Conservation (phyloP, 2,797 vertebrate species). For the Botia kubotai region DNA sequence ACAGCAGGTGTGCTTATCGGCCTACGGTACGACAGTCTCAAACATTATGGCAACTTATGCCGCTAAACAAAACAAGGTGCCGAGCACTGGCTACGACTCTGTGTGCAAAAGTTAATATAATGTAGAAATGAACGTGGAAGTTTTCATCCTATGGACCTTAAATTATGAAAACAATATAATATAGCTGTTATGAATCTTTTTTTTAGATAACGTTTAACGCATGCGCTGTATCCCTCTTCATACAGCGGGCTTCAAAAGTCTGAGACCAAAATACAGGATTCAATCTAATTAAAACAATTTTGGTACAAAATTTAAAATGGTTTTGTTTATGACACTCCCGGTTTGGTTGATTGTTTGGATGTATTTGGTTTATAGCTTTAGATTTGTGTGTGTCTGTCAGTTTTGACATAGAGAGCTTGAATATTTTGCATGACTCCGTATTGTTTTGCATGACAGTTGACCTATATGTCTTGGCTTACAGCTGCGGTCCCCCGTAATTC, state of each 20-base stretch:
- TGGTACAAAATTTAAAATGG: background rate
- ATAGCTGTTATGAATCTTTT: background rate
- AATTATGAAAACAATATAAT: slow-evolving; percentile 8
- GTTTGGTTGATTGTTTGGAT: no score
- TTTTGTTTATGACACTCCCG: background rate
- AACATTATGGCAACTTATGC: background rate
- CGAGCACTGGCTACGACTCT: slow-evolving; percentile 3
- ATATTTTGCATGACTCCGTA: slow-evolving; percentile 16
- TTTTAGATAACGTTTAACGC: background rate
- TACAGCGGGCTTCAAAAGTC: background rate
- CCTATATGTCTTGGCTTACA: slow-evolving; percentile 30
- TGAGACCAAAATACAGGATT: background rate
- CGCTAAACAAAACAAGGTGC: background rate
- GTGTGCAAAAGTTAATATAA: slow-evolving; percentile 42
- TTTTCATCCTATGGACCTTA: slow-evolving; percentile 4
- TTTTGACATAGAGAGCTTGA: slow-evolving; percentile 24
- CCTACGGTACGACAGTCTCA: slow-evolving; percentile 21
- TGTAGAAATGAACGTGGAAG: slow-evolving; percentile 11
- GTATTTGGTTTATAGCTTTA: slow-evolving; percentile 23
- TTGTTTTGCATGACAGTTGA: slow-evolving; percentile 34
- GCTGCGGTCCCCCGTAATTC: slow-evolving; percentile 3
- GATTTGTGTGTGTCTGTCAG: slow-evolving; percentile 14
- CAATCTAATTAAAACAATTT: background rate
- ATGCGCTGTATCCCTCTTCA: background rate
- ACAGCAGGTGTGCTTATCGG: slow-evolving; percentile 42